Conservation (phyloP, 2,888 invertebrate genomes). For the Drosophila colorata region DNA sequence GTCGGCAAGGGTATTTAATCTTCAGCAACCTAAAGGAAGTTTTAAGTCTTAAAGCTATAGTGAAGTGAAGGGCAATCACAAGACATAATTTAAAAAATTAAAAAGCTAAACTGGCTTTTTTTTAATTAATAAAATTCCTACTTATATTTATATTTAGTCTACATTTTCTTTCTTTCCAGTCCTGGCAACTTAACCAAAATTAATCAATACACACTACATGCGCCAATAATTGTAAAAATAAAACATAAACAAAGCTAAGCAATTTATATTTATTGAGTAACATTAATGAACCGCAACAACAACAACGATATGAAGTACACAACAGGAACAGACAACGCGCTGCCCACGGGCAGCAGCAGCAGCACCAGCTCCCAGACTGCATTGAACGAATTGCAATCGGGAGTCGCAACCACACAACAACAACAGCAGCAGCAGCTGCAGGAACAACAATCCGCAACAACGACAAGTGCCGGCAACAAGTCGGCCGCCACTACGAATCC, state of each 20-base stretch:
- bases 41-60: too few species aligned
- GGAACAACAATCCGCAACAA: slow-evolving; percentile 52
- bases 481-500: slow-evolving; percentile 32
- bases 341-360: slow-evolving; percentile 60
- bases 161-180: slow-evolving; percentile 34
- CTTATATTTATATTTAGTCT: slow-evolving; percentile 14
- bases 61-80: too few species aligned
- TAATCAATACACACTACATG: slow-evolving; percentile 29
- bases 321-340: slow-evolving; percentile 67
- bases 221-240: slow-evolving; percentile 21
- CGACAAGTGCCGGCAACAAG: slow-evolving; percentile 56
- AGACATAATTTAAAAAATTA: too few species aligned
- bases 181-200: slow-evolving; percentile 50
- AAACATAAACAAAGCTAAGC: slow-evolving; percentile 7
- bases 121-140: background rate
- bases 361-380: slow-evolving; percentile 49
- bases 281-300: slow-evolving; percentile 24
- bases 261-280: slow-evolving; percentile 38
- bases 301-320: slow-evolving; percentile 79
- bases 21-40: too few species aligned
- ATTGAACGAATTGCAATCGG: slow-evolving; percentile 60
- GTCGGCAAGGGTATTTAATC: too few species aligned
- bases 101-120: background rate
- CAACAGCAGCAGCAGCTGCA: slow-evolving; percentile 40
- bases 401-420: slow-evolving; percentile 23